Evolutionary conservation across 23 tunicate species (phyloP).

Genomic region (Ciona savignyi): DNA sequence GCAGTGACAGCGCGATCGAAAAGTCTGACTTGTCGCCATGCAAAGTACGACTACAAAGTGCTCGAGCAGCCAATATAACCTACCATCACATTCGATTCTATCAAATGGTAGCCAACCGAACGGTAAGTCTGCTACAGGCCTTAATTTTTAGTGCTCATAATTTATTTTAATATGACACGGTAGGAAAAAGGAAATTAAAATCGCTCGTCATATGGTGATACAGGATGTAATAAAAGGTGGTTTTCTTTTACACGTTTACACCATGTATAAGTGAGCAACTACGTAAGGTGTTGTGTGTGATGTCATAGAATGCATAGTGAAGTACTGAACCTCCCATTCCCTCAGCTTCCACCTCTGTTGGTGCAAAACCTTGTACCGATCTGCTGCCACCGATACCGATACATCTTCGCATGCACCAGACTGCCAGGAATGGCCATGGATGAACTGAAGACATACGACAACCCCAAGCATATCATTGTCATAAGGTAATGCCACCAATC

Average conservation of each 20-base stretch:
- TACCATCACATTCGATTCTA: slow-evolving; percentile 49
- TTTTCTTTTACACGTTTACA: too few relatives aligned
- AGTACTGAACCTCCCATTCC: neutral
- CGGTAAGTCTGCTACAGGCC: slow-evolving; percentile 40
- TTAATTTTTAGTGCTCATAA: too few relatives aligned
- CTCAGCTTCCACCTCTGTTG: slow-evolving; percentile 49
- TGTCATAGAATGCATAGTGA: too few relatives aligned
- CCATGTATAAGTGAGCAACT: too few relatives aligned
- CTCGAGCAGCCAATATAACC: slow-evolving; percentile 47
- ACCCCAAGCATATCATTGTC: slow-evolving; percentile 65
- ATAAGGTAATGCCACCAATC: too few relatives aligned
- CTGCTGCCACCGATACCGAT: slow-evolving; percentile 64
- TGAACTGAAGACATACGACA: slow-evolving; percentile 72
- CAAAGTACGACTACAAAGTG: slow-evolving; percentile 24
- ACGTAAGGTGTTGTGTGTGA: too few relatives aligned
- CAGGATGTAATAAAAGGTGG: too few relatives aligned
- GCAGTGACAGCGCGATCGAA: slow-evolving; percentile 42
- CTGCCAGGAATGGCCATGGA: slow-evolving; percentile 69
- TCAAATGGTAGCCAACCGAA: slow-evolving; percentile 33
- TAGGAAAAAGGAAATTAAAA: too few relatives aligned
- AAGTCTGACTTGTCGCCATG: slow-evolving; percentile 27
- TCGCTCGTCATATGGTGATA: too few relatives aligned
- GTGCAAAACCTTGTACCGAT: slow-evolving; percentile 82
- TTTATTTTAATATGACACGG: too few relatives aligned
- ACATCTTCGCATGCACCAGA: slow-evolving; percentile 57